Conservation (phyloP, 92 coral and sea anemone genomes). For the Pocillopora meandrina region DNA sequence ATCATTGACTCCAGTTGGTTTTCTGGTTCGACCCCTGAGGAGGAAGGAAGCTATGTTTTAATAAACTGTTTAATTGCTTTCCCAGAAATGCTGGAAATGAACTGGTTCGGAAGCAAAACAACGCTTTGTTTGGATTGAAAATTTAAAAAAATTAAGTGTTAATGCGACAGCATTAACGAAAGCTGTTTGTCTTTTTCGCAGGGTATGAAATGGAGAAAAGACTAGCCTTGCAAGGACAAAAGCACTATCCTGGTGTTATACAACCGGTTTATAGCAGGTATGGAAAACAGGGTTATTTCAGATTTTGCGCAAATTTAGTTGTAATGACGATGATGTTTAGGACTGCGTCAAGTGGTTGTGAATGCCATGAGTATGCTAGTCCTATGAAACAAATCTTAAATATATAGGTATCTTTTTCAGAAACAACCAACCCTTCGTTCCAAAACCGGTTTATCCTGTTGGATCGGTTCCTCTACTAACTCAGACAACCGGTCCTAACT, state of each 20-base stretch:
- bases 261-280: constrained; percentile 47
- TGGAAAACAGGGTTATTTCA: background rate
- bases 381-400: background rate
- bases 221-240: constrained; percentile 60
- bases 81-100: too few species aligned
- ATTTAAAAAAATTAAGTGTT: background rate
- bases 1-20: too few species aligned
- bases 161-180: background rate
- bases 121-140: too few species aligned
- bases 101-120: too few species aligned
- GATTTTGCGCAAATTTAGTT: background rate
- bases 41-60: too few species aligned
- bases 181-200: constrained; percentile 16
- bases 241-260: constrained; percentile 57
- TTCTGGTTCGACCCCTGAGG: too few species aligned
- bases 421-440: background rate
- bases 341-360: background rate
- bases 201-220: constrained; percentile 85
- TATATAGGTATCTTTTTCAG: background rate
- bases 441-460: constrained; percentile 34
- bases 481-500: background rate
- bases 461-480: constrained; percentile 8
- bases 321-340: background rate
- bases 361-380: background rate
- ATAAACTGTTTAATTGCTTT: too few species aligned